These are phyloP conservation scores for Meloe dianella DNA, from an alignment of 2,888 invertebrate species.

Conservation along the genomic window DNA sequence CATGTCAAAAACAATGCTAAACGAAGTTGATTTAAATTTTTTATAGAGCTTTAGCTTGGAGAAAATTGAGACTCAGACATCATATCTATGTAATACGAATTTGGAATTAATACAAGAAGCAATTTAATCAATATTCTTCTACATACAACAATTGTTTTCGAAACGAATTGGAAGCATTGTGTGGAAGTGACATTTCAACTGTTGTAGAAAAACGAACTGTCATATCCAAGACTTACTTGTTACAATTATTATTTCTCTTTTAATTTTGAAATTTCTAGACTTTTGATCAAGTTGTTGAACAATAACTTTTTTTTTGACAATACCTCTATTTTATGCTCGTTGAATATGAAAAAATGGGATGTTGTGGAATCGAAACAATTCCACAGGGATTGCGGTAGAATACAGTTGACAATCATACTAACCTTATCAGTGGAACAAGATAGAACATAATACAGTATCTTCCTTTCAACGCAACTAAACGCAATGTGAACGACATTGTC, in stretches of 20 bases:
- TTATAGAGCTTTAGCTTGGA: neutral
- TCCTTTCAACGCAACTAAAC: slow-evolving; percentile 33
- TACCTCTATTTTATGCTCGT: neutral
- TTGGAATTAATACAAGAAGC: neutral
- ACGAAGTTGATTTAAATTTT: neutral
- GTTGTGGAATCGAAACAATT: slow-evolving; percentile 26
- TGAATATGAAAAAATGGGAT: slow-evolving; percentile 26
- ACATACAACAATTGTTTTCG: neutral
- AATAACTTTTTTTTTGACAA: neutral
- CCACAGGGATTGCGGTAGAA: slow-evolving; percentile 29
- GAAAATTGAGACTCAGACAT: neutral
- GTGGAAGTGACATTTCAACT: neutral
- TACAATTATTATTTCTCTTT: neutral
- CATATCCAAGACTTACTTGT: neutral
- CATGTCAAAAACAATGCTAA: slow-evolving; percentile 18
- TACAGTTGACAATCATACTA: slow-evolving; percentile 36
- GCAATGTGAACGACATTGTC: slow-evolving; percentile 51
- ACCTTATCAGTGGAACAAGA: slow-evolving; percentile 37
- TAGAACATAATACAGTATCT: neutral
- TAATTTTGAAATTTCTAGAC: neutral
- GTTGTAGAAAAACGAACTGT: neutral
- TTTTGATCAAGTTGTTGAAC: neutral
- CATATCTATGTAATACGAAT: neutral
- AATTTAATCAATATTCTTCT: neutral
- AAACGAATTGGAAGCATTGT: neutral